Percentiles rank a stretch among this genome's conserved stretches.
Evolutionary conservation across 1,140 invertebrate species (phyloP).

Genomic region (Drosophila repleta): DNA sequence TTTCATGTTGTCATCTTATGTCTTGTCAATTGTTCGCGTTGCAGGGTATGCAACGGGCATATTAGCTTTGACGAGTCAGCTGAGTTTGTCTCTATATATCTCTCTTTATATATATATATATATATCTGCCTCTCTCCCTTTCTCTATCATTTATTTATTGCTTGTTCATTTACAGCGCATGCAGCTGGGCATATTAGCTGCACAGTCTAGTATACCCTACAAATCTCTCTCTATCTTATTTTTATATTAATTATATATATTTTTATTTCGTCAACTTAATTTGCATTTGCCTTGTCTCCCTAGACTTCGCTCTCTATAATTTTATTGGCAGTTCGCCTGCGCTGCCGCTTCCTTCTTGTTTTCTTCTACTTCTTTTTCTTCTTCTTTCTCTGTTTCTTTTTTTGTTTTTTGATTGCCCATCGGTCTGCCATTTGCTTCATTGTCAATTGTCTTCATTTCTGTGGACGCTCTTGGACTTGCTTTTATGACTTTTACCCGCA

Average conservation of each 20-base stretch:
- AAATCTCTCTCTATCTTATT: not conserved
- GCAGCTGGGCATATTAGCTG: no score
- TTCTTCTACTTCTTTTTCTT: not conserved
- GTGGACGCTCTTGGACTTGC: constrained; percentile 40
- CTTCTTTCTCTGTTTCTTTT: not conserved
- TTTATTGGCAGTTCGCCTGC: not conserved
- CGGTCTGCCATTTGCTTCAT: constrained; percentile 74
- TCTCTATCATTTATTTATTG: no score
- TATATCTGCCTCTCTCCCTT: no score
- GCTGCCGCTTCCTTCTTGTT: not conserved
- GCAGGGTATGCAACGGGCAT: not conserved
- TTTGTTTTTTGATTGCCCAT: constrained; percentile 28
- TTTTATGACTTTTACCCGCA: constrained; percentile 75
- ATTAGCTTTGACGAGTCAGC: not conserved
- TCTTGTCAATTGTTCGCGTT: constrained; percentile 58
- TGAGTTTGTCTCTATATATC: no score
- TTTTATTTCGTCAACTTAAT: not conserved
- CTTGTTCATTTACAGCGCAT: no score
- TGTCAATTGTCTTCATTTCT: constrained; percentile 74
- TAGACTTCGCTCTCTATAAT: not conserved
- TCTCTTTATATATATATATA: no score
- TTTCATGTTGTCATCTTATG: constrained; percentile 63
- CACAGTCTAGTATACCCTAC: no score
- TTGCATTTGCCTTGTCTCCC: not conserved
- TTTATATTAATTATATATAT: constrained; percentile 8